Evolutionary conservation across 2,888 invertebrate genomes (phyloP).

Genomic region (Malthinus seriepunctatus): DNA sequence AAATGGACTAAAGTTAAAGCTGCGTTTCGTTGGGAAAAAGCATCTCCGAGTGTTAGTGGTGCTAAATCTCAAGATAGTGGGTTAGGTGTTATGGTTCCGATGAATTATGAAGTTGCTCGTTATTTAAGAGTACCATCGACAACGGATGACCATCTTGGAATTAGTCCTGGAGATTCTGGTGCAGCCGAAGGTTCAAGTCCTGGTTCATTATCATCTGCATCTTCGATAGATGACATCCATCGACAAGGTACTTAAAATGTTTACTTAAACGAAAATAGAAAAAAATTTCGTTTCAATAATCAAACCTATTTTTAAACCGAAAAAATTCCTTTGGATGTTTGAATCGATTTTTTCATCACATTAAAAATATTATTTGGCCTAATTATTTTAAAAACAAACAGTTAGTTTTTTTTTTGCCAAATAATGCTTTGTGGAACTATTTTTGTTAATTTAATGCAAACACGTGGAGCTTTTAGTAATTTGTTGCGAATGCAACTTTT

Average conservation of each 20-base stretch:
- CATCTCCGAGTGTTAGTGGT: conserved; percentile 53
- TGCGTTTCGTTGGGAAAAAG: conserved; percentile 85
- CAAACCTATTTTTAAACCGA: too few relatives aligned
- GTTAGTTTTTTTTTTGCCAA: too few relatives aligned
- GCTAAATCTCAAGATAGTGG: conserved; percentile 55
- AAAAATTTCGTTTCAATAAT: too few relatives aligned
- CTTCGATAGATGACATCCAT: conserved; percentile 70
- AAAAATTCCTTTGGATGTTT: too few relatives aligned
- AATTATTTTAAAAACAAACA: too few relatives aligned
- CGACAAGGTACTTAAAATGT: conserved; percentile 39
- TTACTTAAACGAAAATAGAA: too few relatives aligned
- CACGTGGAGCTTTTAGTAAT: too few relatives aligned
- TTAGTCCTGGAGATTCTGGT: conserved; percentile 62
- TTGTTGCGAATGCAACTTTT: too few relatives aligned
- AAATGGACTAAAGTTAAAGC: conserved; percentile 91
- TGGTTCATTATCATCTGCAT: conserved; percentile 70
- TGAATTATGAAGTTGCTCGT: conserved; percentile 58
- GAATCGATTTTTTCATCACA: too few relatives aligned
- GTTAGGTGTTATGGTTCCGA: conserved; percentile 53
- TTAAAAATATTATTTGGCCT: too few relatives aligned
- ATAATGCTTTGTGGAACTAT: too few relatives aligned
- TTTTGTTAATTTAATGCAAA: too few relatives aligned
- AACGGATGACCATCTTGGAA: conserved; percentile 47
- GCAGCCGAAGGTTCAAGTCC: conserved; percentile 63
- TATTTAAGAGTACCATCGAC: conserved; percentile 59